Evolutionary conservation across 2,888 invertebrate genomes (phyloP).

Genomic region (Teinopalpus imperialis): DNA sequence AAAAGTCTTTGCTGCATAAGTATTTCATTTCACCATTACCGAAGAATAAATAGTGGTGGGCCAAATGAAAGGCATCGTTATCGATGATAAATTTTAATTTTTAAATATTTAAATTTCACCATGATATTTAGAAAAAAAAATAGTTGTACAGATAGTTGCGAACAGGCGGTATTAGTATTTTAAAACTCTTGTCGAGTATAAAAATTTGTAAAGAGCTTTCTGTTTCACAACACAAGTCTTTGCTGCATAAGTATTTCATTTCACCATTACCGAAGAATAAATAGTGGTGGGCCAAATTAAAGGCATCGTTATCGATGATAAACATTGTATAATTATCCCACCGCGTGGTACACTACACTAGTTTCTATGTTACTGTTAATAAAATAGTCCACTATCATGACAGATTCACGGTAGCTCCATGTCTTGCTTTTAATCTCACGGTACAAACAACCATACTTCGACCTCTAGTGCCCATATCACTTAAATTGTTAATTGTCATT

Average conservation of each 20-base stretch:
- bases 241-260: conserved; percentile 60
- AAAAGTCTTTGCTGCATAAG: conserved; percentile 62
- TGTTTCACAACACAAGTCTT: conserved; percentile 66
- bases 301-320: conserved; percentile 26
- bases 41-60: conserved; percentile 44
- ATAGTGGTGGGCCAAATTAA: conserved; percentile 43
- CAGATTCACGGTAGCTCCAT: too few species aligned
- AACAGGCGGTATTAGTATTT: too few species aligned
- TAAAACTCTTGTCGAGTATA: too few species aligned
- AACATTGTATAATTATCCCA: conserved; percentile 25
- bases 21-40: conserved; percentile 43
- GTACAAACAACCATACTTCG: too few species aligned
- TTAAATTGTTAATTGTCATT: too few species aligned
- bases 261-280: conserved; percentile 23
- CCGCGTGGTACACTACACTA: conserved; percentile 10
- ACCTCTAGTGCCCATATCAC: too few species aligned
- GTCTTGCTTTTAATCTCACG: too few species aligned
- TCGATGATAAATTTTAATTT: too few species aligned
- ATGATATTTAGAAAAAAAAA: too few species aligned
- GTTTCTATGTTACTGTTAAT: conserved; percentile 19
- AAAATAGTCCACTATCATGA: conserved; percentile 4
- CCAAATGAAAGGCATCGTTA: too few species aligned
- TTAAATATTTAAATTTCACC: too few species aligned
- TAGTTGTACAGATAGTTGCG: too few species aligned
- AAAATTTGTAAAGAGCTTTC: conserved; percentile 7